Conservation (phyloP, 2,888 invertebrate genomes). For the Tetragnatha montana region DNA sequence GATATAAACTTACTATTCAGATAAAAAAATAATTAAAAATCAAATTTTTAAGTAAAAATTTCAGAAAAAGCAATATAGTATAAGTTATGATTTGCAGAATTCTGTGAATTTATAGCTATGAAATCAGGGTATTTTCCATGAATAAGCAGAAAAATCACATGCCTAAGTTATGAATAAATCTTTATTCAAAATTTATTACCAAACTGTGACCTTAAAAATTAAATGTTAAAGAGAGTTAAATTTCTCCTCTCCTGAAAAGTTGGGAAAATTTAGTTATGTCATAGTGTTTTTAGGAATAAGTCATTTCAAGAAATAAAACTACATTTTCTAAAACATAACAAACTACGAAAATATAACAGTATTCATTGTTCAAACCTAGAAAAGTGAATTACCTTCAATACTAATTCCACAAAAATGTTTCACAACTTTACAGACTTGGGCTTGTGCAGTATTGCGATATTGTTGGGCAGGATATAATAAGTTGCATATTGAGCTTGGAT, state of each 20-base stretch:
- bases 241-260: background rate
- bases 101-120: too few relatives aligned
- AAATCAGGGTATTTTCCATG: too few relatives aligned
- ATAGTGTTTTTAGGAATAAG: background rate
- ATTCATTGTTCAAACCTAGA: background rate
- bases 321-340: background rate
- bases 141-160: too few relatives aligned
- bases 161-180: background rate
- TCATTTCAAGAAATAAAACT: background rate
- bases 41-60: too few relatives aligned
- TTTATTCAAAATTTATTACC: background rate
- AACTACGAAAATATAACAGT: background rate
- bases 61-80: too few relatives aligned
- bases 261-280: background rate
- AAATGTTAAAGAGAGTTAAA: background rate
- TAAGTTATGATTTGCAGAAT: too few relatives aligned
- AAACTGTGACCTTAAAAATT: background rate
- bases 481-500: background rate
- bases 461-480: slow-evolving; percentile 24
- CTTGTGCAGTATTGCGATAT: background rate
- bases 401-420: slow-evolving; percentile 33
- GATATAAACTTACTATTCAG: too few relatives aligned
- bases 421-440: slow-evolving; percentile 4
- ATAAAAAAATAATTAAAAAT: too few relatives aligned
- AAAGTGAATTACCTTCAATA: slow-evolving; percentile 26